Base-by-base conservation (phyloP, 92 coral and sea anemone genomes). In the Parazoanthus darwini region DNA sequence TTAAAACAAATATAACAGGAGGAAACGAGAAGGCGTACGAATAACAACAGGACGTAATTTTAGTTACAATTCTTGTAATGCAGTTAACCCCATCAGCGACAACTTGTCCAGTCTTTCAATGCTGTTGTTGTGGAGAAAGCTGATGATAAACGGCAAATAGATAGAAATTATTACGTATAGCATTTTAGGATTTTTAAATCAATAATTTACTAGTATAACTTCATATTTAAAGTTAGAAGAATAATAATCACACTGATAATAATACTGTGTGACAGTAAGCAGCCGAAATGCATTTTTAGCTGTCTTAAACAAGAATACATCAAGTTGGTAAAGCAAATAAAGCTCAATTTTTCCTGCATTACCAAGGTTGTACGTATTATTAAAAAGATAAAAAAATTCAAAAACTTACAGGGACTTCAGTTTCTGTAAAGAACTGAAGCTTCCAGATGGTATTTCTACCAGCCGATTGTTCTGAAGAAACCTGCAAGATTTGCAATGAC, bases 1-100 rank as follows among this genome's bases (percentile, higher is more conserved):
- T 72, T 1, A 26, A 29, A 29, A 72, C 39, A 6, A 72, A 72
- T 29, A 14, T 1, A 72, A 29, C 13, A 6, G 20, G 25, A 29
- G 76, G 25, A 29, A 22, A 63, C 22, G 25, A 16, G 8, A 23
- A 20, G 70, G 2, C 16, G 8, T 18, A 16, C 10, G 14, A 7
- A 3, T 23, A 76, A 54, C 11, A 5, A 76, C 6, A 76, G n/a
- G 80, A 76, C 22, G 43, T 4, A 22, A 46, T 20, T 26, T 78
- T 82, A 87, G 90, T 82, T 87, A 92, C 94, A 92, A 85, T 81
- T 79, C 83, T n/a, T 72, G 39, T 25, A 92, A 77, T 50, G 91
- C 82, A n/a, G 84, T 23, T 63, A 92, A 88, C 48, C 92, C 90
- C 83, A 82, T 54, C 77, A 92, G 82, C 36, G 90, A 86, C 74